Evolutionary conservation across 2,888 invertebrate species (phyloP), one percentile per base, ranked within the genome.

Genomic region (Autographa pulchrina): DNA sequence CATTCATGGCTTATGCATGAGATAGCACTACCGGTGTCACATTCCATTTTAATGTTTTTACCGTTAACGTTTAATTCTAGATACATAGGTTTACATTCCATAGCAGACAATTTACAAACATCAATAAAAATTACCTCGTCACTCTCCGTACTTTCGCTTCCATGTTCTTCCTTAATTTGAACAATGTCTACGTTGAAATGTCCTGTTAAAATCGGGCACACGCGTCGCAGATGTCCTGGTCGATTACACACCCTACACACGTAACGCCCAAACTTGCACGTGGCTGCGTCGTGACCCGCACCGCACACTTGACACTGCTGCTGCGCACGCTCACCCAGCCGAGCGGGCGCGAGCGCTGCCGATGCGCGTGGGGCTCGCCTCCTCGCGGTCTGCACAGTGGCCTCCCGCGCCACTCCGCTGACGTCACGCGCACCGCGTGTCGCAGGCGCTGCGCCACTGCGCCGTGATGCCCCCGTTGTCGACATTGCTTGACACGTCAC

Each of bases 231-330:
- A n/a, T 48, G 80, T 0, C 78, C 80, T 25, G n/a, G 62, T 20
- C 61, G 32, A 18, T 74, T 75, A 32, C 81, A 78, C 7, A 60
- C 59, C 8, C 67, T 65, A 65, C 78, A 82, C 0, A 65, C 70
- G 16, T 72, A 79, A 13, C 65, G 25, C 7, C 56, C 48, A 41
- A 78, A 77, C 13, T 68, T 71, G 52, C 78, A 80, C 13, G 62
- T 14, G 0, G 38, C 38, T 4, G 52, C 18, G 0, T 41, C 58
- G 48, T 77, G 71, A 0, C n/a, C 14, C 1, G 14, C 63, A 8
- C 70, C 74, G 35, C 74, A 64, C 2, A 54, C 16, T 1, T 56
- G 4, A 56, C 70, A 60, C 38, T 54, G 38, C 14, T n/a, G 41
- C 52, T 13, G 41, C 68, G 72, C 58, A 62, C 68, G 56, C 70